Evolutionary conservation across 2,113 vertebrate species (phyloP).

Genomic region (Apaloderma vittatum): DNA sequence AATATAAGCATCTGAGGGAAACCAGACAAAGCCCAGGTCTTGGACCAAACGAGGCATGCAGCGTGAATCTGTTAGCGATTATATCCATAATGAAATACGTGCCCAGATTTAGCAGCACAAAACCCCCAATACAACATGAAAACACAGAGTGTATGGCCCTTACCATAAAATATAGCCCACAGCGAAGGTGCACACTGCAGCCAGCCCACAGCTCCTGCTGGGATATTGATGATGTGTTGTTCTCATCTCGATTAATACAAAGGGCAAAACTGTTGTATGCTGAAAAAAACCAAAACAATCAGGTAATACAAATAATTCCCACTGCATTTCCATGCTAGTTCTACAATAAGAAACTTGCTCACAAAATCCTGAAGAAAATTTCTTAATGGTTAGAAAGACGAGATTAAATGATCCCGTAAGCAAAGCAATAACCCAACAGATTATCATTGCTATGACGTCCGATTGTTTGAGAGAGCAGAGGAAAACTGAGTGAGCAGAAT

Average conservation of each 20-base stretch:
- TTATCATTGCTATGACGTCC: neutral
- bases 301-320: slow-evolving; percentile 55
- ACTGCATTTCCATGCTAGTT: neutral
- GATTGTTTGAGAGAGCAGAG: neutral
- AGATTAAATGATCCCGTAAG: neutral
- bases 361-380: neutral
- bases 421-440: neutral
- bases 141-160: slow-evolving; percentile 69
- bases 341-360: neutral
- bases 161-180: slow-evolving; percentile 96
- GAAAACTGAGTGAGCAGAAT: neutral
- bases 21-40: slow-evolving; percentile 83
- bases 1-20: slow-evolving; percentile 82
- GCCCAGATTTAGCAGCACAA: slow-evolving; percentile 77
- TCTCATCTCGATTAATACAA: slow-evolving; percentile 99
- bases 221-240: slow-evolving; percentile 95
- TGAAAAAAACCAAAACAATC: slow-evolving; percentile 70
- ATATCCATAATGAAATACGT: slow-evolving; percentile 78
- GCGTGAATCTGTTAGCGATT: slow-evolving; percentile 79
- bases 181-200: slow-evolving; percentile 90
- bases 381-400: neutral
- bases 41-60: slow-evolving; percentile 75
- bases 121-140: slow-evolving; percentile 64
- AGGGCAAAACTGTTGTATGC: slow-evolving; percentile 98
- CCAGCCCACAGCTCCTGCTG: slow-evolving; percentile 89